These are phyloP conservation scores for Chaetodon auriga DNA, from an alignment of 2,113 vertebrate genomes.

Conservation along the genomic window DNA sequence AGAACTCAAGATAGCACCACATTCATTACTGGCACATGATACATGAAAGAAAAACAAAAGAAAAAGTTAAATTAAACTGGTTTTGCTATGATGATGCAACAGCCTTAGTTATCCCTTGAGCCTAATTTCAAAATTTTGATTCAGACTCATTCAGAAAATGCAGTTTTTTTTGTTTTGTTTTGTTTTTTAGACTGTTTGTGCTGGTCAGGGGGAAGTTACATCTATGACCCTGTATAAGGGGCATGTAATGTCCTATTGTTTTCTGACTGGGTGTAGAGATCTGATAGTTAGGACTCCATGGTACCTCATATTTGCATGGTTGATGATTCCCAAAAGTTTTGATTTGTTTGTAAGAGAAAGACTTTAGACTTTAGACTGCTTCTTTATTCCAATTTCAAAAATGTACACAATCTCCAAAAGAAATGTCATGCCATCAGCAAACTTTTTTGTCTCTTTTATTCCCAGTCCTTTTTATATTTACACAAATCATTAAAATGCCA, in stretches of 20 bases:
- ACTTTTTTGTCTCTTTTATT: too few relatives aligned
- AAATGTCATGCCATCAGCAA: too few relatives aligned
- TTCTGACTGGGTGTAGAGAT: neutral
- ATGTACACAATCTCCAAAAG: too few relatives aligned
- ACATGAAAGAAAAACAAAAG: neutral
- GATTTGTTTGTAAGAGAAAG: neutral
- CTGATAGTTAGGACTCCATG: neutral
- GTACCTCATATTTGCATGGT: neutral
- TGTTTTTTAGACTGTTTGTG: neutral
- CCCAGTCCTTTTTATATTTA: too few relatives aligned
- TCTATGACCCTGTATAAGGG: neutral
- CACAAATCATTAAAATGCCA: too few relatives aligned
- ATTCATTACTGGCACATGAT: neutral
- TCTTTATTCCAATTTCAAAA: too few relatives aligned
- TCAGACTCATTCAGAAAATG: too few relatives aligned
- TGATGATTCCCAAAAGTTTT: neutral
- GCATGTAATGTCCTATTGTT: neutral
- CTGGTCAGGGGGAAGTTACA: neutral
- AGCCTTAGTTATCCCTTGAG: neutral
- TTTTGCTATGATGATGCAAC: neutral
- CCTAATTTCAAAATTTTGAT: neutral
- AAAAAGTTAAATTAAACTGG: neutral
- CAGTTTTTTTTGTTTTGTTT: too few relatives aligned
- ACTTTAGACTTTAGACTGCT: too few relatives aligned
- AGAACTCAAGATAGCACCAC: neutral